Conservation (phyloP, 2,888 invertebrate species). For the Sericinus montela region DNA sequence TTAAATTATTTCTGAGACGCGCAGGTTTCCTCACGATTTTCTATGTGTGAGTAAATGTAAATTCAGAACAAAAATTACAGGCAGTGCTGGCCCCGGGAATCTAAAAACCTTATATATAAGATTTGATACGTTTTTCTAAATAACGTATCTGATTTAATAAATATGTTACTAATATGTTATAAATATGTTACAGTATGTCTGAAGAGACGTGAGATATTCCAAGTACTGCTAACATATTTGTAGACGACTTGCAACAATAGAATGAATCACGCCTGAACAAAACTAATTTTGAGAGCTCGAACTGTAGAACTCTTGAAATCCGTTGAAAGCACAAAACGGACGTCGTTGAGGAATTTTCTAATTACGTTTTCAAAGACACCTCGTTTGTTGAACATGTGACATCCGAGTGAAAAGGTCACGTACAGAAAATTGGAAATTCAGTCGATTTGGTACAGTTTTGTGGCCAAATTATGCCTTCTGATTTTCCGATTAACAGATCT, state of each 20-base stretch:
- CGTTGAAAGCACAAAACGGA: constrained; percentile 46
- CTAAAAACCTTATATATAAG: too few species aligned
- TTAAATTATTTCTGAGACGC: too few species aligned
- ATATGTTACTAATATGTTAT: too few species aligned
- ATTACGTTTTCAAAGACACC: constrained; percentile 78
- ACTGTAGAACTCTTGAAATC: constrained; percentile 43
- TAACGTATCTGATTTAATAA: too few species aligned
- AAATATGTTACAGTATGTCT: too few species aligned
- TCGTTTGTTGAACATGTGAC: constrained; percentile 75
- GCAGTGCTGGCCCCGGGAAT: too few species aligned
- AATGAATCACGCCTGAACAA: constrained; percentile 40
- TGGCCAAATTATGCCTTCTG: constrained; percentile 50
- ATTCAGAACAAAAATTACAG: too few species aligned
- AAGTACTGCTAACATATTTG: constrained; percentile 13
- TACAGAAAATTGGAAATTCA: constrained; percentile 68
- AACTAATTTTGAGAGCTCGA: constrained; percentile 63
- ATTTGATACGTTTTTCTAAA: too few species aligned
- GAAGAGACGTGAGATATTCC: not conserved
- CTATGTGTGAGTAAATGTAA: too few species aligned
- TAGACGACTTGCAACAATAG: constrained; percentile 18
- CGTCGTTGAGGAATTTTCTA: constrained; percentile 76
- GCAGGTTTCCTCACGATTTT: too few species aligned
- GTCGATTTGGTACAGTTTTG: constrained; percentile 27
- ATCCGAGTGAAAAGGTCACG: constrained; percentile 72
- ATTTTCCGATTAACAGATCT: constrained; percentile 58